Base-by-base conservation (phyloP, 2,888 invertebrate species). In the Gandaritis pyraliata region DNA sequence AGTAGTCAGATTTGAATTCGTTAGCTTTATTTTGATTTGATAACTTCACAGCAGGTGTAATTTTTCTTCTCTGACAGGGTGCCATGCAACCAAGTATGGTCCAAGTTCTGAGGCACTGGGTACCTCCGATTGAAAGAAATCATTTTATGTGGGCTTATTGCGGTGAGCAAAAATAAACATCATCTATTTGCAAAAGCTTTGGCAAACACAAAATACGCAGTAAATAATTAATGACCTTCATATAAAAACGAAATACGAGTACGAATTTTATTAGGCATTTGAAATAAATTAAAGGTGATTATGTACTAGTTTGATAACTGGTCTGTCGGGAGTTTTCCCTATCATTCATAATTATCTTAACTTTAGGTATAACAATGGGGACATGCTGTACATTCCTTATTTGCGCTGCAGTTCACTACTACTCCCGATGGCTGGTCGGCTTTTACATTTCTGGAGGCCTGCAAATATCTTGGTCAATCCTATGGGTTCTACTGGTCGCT, bases 331-430 rank as follows among this genome's bases (percentile, higher is more conserved):
- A 4, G 18, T 18, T 18, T 11, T 18, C 16, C 45, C 8, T n/a
- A 47, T 12, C 43, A 29, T 38, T 38, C n/a, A 50, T n/a, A 38
- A n/a, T n/a, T 51, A 8, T 50, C 8, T 50, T 2, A 15, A 23
- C 50, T 48, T 51, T 68, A 92, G 91, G 91, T 54, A 80, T 87
- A 48, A 92, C 91, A 2, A 83, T 80, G 18, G 96, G 95, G 5
- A 95, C 95, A 0, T 94, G 95, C 60, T 87, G 94, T 1, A 94
- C 95, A 0, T 95, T 95, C 83, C 93, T 95, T 0, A 77, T 95
- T 39, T 93, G 95, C 63, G 95, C 95, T 1, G 80, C 90, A 0
- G 89, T 95, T 0, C 94, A 95, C 12, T 94, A 94, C 59, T 82
- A 85, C 12, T 84, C 94, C 0, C 94, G 93, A 47, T 96, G 96